phyloP scores from a whole-genome alignment of 92 coral and sea anemone species.

The Porites cylindrica region DNA sequence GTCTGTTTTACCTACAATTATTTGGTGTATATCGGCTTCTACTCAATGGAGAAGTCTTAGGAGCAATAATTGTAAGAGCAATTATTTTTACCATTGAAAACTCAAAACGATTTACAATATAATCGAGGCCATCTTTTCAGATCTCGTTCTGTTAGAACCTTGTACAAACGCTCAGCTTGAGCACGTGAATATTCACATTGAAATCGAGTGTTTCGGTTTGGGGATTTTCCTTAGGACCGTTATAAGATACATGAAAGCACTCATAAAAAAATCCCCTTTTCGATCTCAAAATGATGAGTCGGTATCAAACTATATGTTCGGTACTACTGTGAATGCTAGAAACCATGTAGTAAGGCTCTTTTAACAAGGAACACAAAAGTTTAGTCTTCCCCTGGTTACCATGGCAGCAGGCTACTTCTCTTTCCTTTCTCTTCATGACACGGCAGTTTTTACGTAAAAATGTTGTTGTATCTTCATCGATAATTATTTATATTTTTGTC shows the following conservation, averaged over 20 bases:
- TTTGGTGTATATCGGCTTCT: neutral
- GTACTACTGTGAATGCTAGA: neutral
- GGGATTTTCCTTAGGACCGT: neutral
- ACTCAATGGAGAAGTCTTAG: neutral
- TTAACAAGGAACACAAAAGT: neutral
- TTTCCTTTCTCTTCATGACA: neutral
- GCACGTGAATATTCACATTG: neutral
- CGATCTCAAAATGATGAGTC: neutral
- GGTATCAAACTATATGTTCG: neutral
- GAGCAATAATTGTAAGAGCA: neutral
- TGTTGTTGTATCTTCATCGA: neutral
- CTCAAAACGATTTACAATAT: no score
- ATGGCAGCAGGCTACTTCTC: conserved; percentile 4
- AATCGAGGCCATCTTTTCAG: neutral
- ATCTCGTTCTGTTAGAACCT: neutral
- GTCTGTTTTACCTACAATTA: neutral
- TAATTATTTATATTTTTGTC: no score
- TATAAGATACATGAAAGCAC: neutral
- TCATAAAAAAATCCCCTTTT: neutral
- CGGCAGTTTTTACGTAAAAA: neutral
- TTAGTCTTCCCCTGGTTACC: conserved; percentile 10
- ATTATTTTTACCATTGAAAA: neutral
- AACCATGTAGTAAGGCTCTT: neutral
- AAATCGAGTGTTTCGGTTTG: neutral
- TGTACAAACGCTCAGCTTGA: neutral